Evolutionary conservation across 2,113 vertebrate genomes (phyloP), one percentile per base, ranked within the genome.

Genomic region (Pelusios castaneus): DNA sequence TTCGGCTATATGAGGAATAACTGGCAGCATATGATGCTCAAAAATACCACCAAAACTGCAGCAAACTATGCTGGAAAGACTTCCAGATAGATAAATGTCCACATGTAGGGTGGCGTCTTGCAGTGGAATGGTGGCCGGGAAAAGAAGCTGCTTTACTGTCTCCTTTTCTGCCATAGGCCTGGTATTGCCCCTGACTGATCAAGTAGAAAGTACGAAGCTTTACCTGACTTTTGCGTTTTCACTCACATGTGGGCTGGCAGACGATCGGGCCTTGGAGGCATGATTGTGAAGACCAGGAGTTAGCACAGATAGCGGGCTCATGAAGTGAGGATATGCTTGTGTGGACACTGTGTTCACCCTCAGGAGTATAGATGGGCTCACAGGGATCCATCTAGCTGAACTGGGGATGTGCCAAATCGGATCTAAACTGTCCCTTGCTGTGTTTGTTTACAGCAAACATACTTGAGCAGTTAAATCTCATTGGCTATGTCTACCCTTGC

Each of bases 211-310:
- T 86, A 84, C 49, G 54, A 91, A 80, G 63, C 77, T 87, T 85
- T 89, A 67, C 79, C n/a, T 85, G 45, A 2, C 76, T 31, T 19
- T 82, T 85, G 76, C 87, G 82, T 83, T 94, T 93, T 91, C 92
- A 58, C 85, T 94, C 92, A 47, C 56, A 16, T 2, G 0, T 84
- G 47, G 63, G n/a, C 63, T 10, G 17, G 16, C 49, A 24, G 31
- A 47, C 77, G 87, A 45, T 70, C 88, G 95, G 79, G 38, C 49
- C 92, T 79, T 76, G 93, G 87, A 91, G 89, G 89, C 93, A 89
- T 41, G 4, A 63, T 3, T 76, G 13, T 0, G 1, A 85, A 94
- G 63, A 67, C 63, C 19, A 27, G 27, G 63, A 31, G 81, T 94
- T 95, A 82, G 56, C 85, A 84, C 83, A 86, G 63, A 45, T 45